Percentiles rank a stretch among this genome's conserved stretches.
These are phyloP conservation scores for Oligia latruncula DNA, from an alignment of 2,888 invertebrate genomes.

Conservation along the genomic window DNA sequence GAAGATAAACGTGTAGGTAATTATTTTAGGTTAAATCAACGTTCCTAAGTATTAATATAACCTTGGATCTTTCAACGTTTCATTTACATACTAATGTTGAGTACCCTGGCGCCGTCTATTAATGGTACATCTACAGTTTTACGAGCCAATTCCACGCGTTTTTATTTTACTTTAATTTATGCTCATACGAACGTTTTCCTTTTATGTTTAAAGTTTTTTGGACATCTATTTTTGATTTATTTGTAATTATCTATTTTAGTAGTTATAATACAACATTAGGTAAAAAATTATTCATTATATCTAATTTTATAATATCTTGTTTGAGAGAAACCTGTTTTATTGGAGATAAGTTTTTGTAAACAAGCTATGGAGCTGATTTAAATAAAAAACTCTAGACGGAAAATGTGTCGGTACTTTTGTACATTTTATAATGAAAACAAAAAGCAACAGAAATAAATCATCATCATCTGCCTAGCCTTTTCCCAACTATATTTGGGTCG, in stretches of 20 bases:
- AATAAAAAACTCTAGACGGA: conserved; percentile 4
- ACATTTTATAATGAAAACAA: conserved; percentile 1
- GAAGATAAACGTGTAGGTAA: neutral
- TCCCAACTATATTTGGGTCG: no score
- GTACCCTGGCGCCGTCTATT: conserved; percentile 28
- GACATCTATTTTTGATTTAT: conserved; percentile 31
- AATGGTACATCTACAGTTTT: conserved; percentile 28
- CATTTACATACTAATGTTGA: conserved; percentile 41
- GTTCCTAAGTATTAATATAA: conserved; percentile 1
- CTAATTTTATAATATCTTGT: conserved; percentile 42
- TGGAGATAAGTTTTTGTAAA: conserved; percentile 30
- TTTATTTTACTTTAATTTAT: conserved; percentile 49
- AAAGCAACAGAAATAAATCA: neutral
- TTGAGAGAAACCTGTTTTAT: conserved; percentile 28
- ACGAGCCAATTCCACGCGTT: conserved; percentile 33
- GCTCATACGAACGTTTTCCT: conserved; percentile 12
- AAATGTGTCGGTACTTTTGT: neutral
- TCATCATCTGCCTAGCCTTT: no score
- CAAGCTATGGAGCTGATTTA: conserved; percentile 3
- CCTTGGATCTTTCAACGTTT: conserved; percentile 45
- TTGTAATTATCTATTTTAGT: conserved; percentile 36
- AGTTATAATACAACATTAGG: conserved; percentile 24
- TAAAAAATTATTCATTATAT: conserved; percentile 36
- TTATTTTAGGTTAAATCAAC: conserved; percentile 16
- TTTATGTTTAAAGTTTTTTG: conserved; percentile 22